These are phyloP conservation scores for Sitodiplosis mosellana DNA, from an alignment of 1,140 invertebrate genomes.

Conservation along the genomic window DNA sequence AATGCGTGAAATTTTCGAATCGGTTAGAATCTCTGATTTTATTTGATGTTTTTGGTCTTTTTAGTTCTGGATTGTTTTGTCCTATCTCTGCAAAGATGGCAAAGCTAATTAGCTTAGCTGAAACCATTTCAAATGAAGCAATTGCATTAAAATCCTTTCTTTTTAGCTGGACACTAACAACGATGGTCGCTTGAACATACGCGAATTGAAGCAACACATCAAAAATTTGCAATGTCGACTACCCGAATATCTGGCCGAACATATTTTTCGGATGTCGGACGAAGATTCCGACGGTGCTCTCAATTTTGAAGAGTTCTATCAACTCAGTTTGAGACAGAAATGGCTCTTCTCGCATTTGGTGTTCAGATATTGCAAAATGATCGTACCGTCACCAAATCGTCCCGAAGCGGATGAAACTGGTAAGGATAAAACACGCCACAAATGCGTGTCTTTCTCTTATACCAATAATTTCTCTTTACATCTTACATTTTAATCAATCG, in stretches of 20 bases:
- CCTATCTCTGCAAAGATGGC: too few species aligned
- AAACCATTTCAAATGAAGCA: neutral
- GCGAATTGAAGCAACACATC: constrained; percentile 47
- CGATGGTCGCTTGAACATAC: constrained; percentile 51
- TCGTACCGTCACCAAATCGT: neutral
- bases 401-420: constrained; percentile 2
- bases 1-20: constrained; percentile 18
- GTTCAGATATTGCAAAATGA: too few species aligned
- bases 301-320: constrained; percentile 53
- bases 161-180: constrained; percentile 54
- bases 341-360: constrained; percentile 14
- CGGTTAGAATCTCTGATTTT: constrained; percentile 8
- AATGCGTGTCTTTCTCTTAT: neutral
- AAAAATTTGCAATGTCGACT: constrained; percentile 42
- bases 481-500: too few species aligned
- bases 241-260: constrained; percentile 45
- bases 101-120: too few species aligned
- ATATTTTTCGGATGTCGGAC: constrained; percentile 52
- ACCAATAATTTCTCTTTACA: too few species aligned
- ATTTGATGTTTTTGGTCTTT: neutral
- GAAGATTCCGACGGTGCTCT: constrained; percentile 22
- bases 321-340: constrained; percentile 42
- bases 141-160: constrained; percentile 2
- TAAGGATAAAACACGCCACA: too few species aligned
- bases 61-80: too few species aligned